Percentiles rank a stretch among this genome's conserved stretches.
These are phyloP conservation scores for Hetaerina americana DNA, from an alignment of 1,140 invertebrate genomes.

Conservation along the genomic window DNA sequence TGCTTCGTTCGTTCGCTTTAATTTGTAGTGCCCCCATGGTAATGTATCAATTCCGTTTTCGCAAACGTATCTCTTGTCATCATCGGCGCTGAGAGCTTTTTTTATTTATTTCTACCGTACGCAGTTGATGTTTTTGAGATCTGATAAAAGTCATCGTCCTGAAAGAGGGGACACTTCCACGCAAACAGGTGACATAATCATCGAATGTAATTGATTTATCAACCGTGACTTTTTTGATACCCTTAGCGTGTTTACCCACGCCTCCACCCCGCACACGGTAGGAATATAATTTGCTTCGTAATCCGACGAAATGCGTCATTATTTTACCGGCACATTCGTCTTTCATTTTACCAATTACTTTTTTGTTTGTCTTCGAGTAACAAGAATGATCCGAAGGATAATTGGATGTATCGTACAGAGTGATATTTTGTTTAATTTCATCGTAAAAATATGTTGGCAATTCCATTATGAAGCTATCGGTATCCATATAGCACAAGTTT, in stretches of 20 bases:
- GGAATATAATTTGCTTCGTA: background rate
- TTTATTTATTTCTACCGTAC: no score
- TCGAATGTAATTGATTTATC: background rate
- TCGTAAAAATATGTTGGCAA: background rate
- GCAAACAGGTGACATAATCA: background rate
- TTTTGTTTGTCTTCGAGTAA: background rate
- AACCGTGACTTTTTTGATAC: background rate
- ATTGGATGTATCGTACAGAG: background rate
- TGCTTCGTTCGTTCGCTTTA: no score
- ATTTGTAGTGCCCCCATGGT: no score
- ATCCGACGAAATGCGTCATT: background rate
- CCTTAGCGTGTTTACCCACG: background rate
- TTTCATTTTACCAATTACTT: background rate
- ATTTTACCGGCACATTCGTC: background rate
- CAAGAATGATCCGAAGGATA: background rate
- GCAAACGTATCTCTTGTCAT: no score
- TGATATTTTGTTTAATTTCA: background rate
- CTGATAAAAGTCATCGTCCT: background rate
- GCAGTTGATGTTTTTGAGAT: no score
- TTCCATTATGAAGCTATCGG: background rate
- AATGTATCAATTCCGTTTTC: no score
- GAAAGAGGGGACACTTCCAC: background rate
- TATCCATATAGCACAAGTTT: background rate
- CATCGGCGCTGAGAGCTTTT: no score
- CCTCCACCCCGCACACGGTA: background rate